Conservation (phyloP, 1,140 invertebrate species). For the Tetraneura akinire region DNA sequence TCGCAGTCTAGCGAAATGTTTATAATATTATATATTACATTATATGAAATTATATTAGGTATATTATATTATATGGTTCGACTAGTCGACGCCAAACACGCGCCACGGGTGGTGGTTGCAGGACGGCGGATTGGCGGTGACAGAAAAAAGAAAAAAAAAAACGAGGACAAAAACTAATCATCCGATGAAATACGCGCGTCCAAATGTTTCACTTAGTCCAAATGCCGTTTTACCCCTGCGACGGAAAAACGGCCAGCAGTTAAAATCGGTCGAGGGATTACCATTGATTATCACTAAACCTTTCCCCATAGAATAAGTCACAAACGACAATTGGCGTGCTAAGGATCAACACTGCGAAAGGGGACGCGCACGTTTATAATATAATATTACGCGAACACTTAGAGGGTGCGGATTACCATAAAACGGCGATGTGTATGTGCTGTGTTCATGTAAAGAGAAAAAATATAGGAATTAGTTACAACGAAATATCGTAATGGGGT, state of each 20-base stretch:
- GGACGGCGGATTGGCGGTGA: not conserved
- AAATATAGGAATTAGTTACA: conserved; percentile 27
- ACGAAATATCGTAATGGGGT: conserved; percentile 35
- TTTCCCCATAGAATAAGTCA: conserved; percentile 51
- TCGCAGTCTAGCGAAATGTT: too few species aligned
- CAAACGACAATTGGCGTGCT: conserved; percentile 44
- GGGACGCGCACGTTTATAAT: conserved; percentile 21
- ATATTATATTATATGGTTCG: too few species aligned
- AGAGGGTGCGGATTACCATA: conserved; percentile 46
- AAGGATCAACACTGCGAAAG: conserved; percentile 27
- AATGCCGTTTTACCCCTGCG: conserved; percentile 17
- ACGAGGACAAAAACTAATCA: conserved; percentile 30
- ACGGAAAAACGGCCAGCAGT: conserved; percentile 33
- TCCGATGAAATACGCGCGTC: conserved; percentile 49
- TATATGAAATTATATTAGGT: too few species aligned
- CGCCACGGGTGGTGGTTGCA: not conserved
- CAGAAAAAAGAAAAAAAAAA: too few species aligned
- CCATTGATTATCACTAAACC: conserved; percentile 51
- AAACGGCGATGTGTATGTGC: conserved; percentile 34
- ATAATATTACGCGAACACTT: conserved; percentile 25
- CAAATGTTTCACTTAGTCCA: conserved; percentile 49
- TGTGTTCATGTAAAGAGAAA: conserved; percentile 27
- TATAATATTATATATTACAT: too few species aligned
- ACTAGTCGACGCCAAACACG: not conserved
- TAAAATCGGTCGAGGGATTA: conserved; percentile 50